A percentile compares a stretch with the other conserved stretches of the same genome.
Evolutionary conservation across 2,888 invertebrate species (phyloP).

Genomic region (Diaphora mendica): DNA sequence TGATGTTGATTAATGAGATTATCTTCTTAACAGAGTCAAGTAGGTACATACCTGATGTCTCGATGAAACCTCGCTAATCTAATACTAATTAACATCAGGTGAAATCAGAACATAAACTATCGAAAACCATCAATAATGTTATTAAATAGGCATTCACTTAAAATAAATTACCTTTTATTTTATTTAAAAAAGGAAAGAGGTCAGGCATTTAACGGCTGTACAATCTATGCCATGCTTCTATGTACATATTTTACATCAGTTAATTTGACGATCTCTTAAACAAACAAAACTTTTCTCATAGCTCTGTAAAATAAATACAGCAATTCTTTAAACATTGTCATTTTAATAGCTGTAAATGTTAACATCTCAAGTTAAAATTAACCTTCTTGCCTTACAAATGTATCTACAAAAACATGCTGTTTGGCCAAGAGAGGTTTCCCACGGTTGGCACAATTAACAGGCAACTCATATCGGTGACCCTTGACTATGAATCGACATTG

Average conservation of each 20-base stretch:
- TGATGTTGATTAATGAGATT: not conserved
- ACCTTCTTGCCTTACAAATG: slow-evolving; percentile 28
- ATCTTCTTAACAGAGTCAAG: not conserved
- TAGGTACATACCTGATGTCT: not conserved
- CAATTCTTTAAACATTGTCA: not conserved
- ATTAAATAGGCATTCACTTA: not conserved
- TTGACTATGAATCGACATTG: slow-evolving; percentile 71
- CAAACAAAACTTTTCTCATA: not conserved
- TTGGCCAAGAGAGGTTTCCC: slow-evolving; percentile 61
- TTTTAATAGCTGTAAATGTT: not conserved
- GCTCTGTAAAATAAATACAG: not conserved
- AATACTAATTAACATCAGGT: not conserved
- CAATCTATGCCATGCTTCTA: no score
- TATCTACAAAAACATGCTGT: slow-evolving; percentile 24
- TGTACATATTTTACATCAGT: not conserved
- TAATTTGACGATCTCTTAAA: not conserved
- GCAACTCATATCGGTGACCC: slow-evolving; percentile 69
- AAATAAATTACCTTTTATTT: not conserved
- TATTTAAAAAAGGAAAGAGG: not conserved
- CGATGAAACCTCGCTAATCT: not conserved
- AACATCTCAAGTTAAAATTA: slow-evolving; percentile 6
- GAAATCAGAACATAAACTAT: not conserved
- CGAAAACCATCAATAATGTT: not conserved
- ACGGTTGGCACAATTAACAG: slow-evolving; percentile 58
- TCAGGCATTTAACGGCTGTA: not conserved